Evolutionary conservation across 2,797 vertebrate genomes (phyloP), one percentile per base, ranked within the genome.

Genomic region (Galago senegalensis): DNA sequence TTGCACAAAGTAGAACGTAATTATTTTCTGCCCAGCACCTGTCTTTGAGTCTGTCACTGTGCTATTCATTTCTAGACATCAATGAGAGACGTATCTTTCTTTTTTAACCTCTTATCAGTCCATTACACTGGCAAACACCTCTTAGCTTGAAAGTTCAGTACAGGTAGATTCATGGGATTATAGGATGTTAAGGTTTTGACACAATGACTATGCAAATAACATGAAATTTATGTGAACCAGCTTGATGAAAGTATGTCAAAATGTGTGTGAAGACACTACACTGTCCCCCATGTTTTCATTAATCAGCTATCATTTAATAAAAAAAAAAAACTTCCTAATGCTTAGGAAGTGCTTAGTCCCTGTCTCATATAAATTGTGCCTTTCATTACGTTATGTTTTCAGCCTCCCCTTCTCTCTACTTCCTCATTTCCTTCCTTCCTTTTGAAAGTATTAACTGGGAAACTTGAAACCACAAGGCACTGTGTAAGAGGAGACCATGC

Each of bases 21-120:
- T 92, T 94, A 82, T 89, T 92, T 95, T 92, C 77, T 89, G 61
- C 61, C 37, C 37, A 65, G 17, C 9, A 29, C 29, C 40, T 91
- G 31, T 83, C 91, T 95, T 77, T 76, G 86, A 77, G 67, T 29
- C 46, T 93, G 61, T 89, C 34, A 87, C 60, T 91, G 69, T 92
- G 43, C 14, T 85, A 31, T 67, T 87, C 58, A 69, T 87, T 95
- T 95, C 76, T 94, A 29, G 61, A 93, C 49, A 37, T 23, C 10
- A 43, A 12, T 29, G 49, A 93, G 27, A 93, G 65, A 77, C n/a
- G 29, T 49, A 60, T 61, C 17, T 91, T 91, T 70, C 53, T 34
- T 12, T 75, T 91, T 91, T 40, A 81, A 95, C 12, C 12, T 81
- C 65, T 79, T 76, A 79, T 77, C 61, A 87, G 34, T 11, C 40